A percentile compares a stretch with the other conserved stretches of the same genome.
Evolutionary conservation across 2,888 invertebrate species (phyloP).

Genomic region (Tolmerus cingulatus): DNA sequence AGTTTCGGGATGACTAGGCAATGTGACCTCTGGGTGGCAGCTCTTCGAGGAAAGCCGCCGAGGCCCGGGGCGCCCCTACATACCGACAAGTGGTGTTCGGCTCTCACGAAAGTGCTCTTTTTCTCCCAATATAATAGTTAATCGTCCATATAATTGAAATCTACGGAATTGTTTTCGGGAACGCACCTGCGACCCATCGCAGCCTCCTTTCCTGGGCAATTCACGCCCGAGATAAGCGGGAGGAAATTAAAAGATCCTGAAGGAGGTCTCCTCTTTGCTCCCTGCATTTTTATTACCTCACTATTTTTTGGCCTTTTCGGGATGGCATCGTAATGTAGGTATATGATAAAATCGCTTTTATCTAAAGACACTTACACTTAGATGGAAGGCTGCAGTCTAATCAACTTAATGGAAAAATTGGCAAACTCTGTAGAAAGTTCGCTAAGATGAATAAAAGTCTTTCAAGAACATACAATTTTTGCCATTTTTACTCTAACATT

Average conservation of each 20-base stretch:
- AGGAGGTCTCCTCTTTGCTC: background rate
- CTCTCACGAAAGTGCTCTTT: constrained; percentile 29
- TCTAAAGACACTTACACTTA: background rate
- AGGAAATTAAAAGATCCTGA: background rate
- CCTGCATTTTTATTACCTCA: background rate
- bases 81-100: constrained; percentile 7
- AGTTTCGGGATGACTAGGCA: constrained; percentile 33
- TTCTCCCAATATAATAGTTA: constrained; percentile 44
- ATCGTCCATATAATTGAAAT: constrained; percentile 49
- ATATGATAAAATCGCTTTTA: background rate
- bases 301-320: background rate
- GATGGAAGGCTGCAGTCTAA: background rate
- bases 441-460: background rate
- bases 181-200: constrained; percentile 28
- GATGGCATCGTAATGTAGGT: background rate
- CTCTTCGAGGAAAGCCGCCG: background rate
- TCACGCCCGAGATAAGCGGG: background rate
- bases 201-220: background rate
- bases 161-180: constrained; percentile 28
- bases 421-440: background rate
- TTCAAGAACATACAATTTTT: background rate
- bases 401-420: background rate
- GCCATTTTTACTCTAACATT: background rate
- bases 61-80: background rate
- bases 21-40: constrained; percentile 14